Evolutionary conservation across 2,113 vertebrate genomes (phyloP).

Genomic region (Pavo muticus): DNA sequence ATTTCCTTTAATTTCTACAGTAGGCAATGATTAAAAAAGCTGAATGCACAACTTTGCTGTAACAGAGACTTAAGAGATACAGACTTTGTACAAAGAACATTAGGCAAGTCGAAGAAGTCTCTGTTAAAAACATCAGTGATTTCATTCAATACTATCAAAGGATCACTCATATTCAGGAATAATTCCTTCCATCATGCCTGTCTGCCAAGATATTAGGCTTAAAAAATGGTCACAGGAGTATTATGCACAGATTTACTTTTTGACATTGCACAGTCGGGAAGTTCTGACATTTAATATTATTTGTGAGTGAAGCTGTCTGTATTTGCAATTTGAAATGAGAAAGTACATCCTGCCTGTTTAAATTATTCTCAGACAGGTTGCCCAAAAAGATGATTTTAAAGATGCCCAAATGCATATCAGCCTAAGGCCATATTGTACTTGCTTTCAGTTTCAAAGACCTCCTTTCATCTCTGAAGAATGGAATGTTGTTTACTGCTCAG

Average conservation of each 20-base stretch:
- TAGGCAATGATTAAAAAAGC: not conserved
- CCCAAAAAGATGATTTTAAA: conserved; percentile 69
- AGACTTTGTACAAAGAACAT: not conserved
- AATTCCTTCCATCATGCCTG: not conserved
- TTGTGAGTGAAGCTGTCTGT: conserved; percentile 44
- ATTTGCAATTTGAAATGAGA: conserved; percentile 57
- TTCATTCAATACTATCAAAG: not conserved
- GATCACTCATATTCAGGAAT: not conserved
- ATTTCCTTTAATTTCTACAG: conserved; percentile 10
- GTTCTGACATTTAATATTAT: conserved; percentile 31
- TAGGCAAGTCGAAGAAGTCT: not conserved
- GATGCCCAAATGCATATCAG: conserved; percentile 56
- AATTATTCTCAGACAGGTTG: conserved; percentile 66
- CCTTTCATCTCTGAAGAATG: conserved; percentile 72
- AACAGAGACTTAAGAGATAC: not conserved
- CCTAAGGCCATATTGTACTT: conserved; percentile 60
- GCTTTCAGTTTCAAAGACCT: conserved; percentile 69
- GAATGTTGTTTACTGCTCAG: conserved; percentile 73
- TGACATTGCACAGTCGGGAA: not conserved
- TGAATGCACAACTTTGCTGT: not conserved
- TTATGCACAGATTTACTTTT: conserved; percentile 11
- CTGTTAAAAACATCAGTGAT: conserved; percentile 4
- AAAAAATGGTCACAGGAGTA: not conserved
- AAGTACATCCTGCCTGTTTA: conserved; percentile 56
- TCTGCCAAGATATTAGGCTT: not conserved